These are phyloP conservation scores for Drosophila mulleri DNA, from an alignment of 2,888 invertebrate genomes.

Conservation along the genomic window DNA sequence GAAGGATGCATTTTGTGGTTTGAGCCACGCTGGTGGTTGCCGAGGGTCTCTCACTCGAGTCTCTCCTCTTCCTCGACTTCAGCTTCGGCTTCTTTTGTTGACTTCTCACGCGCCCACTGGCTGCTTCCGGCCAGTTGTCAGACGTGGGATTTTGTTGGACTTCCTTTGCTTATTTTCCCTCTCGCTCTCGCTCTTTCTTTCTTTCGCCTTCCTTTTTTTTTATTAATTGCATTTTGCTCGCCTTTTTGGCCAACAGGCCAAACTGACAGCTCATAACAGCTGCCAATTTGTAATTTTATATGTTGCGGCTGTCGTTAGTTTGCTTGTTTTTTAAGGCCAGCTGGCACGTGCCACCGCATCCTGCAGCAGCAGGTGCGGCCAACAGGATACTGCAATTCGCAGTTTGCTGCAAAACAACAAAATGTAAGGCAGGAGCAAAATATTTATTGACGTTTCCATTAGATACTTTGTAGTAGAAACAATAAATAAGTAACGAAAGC, in stretches of 20 bases:
- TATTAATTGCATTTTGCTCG: slow-evolving; percentile 49
- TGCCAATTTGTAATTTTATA: slow-evolving; percentile 71
- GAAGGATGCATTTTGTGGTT: slow-evolving; percentile 57
- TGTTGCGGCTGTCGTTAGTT: slow-evolving; percentile 44
- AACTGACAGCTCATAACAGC: slow-evolving; percentile 56
- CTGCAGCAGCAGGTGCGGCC: slow-evolving; percentile 35
- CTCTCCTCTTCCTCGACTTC: not conserved
- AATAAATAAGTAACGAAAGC: not conserved
- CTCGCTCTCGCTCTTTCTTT: not conserved
- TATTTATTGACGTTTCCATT: slow-evolving; percentile 6
- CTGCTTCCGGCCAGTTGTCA: slow-evolving; percentile 44
- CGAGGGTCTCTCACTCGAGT: not conserved
- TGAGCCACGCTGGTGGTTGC: not conserved
- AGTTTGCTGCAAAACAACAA: not conserved
- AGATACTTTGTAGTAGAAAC: not conserved
- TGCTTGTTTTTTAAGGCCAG: slow-evolving; percentile 15
- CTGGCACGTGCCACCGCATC: slow-evolving; percentile 52
- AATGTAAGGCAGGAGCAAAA: not conserved
- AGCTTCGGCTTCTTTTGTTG: slow-evolving; percentile 31
- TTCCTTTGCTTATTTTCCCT: slow-evolving; percentile 28
- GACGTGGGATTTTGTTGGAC: slow-evolving; percentile 56
- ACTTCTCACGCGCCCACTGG: slow-evolving; percentile 33
- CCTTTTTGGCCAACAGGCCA: slow-evolving; percentile 29
- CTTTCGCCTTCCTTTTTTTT: slow-evolving; percentile 17
- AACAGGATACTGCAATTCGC: slow-evolving; percentile 3